These are phyloP conservation scores for Drosophila sordidula DNA, from an alignment of 2,888 invertebrate species.

Conservation along the genomic window DNA sequence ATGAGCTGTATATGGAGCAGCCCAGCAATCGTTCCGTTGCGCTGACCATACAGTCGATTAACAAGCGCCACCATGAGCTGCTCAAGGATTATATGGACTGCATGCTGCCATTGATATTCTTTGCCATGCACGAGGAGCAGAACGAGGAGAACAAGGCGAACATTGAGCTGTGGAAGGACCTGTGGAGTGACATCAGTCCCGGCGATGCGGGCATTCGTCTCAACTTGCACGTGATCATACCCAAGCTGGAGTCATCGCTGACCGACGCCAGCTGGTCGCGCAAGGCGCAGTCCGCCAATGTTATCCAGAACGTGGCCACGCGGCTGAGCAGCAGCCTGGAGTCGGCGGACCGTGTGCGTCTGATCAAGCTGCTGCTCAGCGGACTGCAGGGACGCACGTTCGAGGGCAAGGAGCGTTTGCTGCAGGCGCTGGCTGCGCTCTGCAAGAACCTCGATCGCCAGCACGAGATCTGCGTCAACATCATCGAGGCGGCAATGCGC, in stretches of 20 bases:
- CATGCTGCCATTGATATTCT: conserved; percentile 93
- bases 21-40: conserved; percentile 90
- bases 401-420: conserved; percentile 93
- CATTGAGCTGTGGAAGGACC: conserved; percentile 92
- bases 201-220: conserved; percentile 93
- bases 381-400: conserved; percentile 94
- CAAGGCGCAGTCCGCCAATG: conserved; percentile 94
- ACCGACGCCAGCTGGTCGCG: conserved; percentile 94
- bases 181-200: conserved; percentile 96
- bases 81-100: conserved; percentile 91
- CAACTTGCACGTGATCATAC: conserved; percentile 90
- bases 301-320: conserved; percentile 91
- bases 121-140: conserved; percentile 95
- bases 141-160: conserved; percentile 87
- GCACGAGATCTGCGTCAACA: conserved; percentile 86
- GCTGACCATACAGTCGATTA: conserved; percentile 91
- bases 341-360: conserved; percentile 87
- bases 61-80: conserved; percentile 92
- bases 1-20: conserved; percentile 89
- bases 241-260: conserved; percentile 89
- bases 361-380: conserved; percentile 89
- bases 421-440: conserved; percentile 91
- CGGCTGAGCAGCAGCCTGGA: conserved; percentile 89
- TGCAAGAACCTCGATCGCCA: conserved; percentile 87
- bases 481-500: conserved; percentile 90